phyloP scores from a whole-genome alignment of 2,888 invertebrate genomes.

The Agrochola litura region DNA sequence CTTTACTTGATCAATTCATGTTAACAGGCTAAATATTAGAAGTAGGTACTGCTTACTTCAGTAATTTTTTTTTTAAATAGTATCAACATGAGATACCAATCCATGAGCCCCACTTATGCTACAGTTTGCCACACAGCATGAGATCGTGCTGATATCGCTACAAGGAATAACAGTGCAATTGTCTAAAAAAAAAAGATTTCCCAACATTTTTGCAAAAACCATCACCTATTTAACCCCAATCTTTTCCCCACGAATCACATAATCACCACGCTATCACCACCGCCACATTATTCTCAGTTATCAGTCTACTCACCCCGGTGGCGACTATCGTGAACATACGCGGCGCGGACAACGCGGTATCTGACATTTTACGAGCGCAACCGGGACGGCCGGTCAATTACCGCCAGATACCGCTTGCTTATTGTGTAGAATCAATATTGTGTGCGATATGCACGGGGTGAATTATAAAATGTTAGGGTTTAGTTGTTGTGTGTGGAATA shows the following conservation, averaged over 20 bases:
- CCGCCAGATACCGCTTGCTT: conserved; percentile 63
- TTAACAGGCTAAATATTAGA: too few relatives aligned
- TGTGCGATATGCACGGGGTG: conserved; percentile 33
- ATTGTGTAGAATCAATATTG: conserved; percentile 63
- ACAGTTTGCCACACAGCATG: too few relatives aligned
- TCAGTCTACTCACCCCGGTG: conserved; percentile 67
- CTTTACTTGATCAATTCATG: too few relatives aligned
- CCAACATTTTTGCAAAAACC: conserved; percentile 5
- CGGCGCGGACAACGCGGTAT: conserved; percentile 75
- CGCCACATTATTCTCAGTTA: conserved; percentile 57
- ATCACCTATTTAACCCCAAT: conserved; percentile 39
- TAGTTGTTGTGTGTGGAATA: background rate
- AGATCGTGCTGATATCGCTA: too few relatives aligned
- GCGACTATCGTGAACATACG: conserved; percentile 71
- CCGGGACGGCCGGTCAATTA: conserved; percentile 74
- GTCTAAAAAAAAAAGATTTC: background rate
- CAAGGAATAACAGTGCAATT: background rate
- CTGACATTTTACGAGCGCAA: conserved; percentile 79
- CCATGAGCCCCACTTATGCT: too few relatives aligned
- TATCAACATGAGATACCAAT: background rate
- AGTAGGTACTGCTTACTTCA: too few relatives aligned
- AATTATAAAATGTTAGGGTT: conserved; percentile 40
- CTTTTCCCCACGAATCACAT: conserved; percentile 40
- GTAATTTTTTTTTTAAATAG: too few relatives aligned
- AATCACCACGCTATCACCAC: conserved; percentile 61